Percentiles rank a stretch among this genome's conserved stretches.
Conservation (phyloP, 1,140 invertebrate species). For the Pinna nobilis region DNA sequence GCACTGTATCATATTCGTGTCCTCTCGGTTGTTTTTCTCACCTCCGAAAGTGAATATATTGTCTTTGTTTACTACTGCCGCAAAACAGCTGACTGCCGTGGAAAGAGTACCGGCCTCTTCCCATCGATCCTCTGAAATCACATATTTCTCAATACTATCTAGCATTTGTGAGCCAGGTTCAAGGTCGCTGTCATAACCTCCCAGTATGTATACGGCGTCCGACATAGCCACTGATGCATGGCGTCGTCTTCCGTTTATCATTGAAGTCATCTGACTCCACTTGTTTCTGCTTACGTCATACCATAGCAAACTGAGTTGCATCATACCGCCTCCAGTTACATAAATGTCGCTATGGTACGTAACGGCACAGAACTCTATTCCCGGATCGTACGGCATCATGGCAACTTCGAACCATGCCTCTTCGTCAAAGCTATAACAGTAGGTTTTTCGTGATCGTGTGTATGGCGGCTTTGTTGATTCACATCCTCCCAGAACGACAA, state of each 20-base stretch:
- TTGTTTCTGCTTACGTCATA: slow-evolving; percentile 65
- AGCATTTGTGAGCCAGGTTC: slow-evolving; percentile 58
- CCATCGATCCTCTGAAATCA: slow-evolving; percentile 61
- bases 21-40: slow-evolving; percentile 63
- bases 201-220: slow-evolving; percentile 59
- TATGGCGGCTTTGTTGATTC: slow-evolving; percentile 64
- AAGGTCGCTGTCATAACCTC: slow-evolving; percentile 64
- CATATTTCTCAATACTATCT: slow-evolving; percentile 61
- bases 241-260: slow-evolving; percentile 60
- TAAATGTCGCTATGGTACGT: slow-evolving; percentile 65
- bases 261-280: slow-evolving; percentile 57
- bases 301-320: slow-evolving; percentile 57
- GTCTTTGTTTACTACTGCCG: slow-evolving; percentile 59
- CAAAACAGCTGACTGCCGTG: slow-evolving; percentile 63
- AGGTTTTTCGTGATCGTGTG: slow-evolving; percentile 58
- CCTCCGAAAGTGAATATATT: slow-evolving; percentile 65
- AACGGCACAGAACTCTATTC: slow-evolving; percentile 66
- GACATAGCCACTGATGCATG: slow-evolving; percentile 64
- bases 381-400: slow-evolving; percentile 62
- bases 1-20: slow-evolving; percentile 63
- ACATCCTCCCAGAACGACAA: slow-evolving; percentile 64
- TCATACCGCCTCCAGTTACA: slow-evolving; percentile 62
- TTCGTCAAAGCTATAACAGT: slow-evolving; percentile 61
- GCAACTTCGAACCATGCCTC: slow-evolving; percentile 61
- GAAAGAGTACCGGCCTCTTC: slow-evolving; percentile 53